Percentiles rank a stretch among this genome's conserved stretches.
These are phyloP conservation scores for Crax fasciolata DNA, from an alignment of 2,797 vertebrate species.

Conservation along the genomic window DNA sequence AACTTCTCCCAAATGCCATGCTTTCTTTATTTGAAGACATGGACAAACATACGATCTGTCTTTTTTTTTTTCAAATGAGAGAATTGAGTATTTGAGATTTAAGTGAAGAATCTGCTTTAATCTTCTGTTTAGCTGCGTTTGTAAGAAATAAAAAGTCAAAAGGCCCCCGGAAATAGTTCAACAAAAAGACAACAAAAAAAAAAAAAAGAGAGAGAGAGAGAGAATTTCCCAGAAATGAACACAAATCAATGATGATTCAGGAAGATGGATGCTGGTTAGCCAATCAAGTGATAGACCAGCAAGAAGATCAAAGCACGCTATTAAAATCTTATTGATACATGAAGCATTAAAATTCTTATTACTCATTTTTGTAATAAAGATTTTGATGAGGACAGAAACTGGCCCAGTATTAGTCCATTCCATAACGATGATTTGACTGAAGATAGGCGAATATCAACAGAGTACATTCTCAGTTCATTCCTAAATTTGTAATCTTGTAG, in stretches of 20 bases:
- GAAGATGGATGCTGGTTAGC: slow-evolving; percentile 40
- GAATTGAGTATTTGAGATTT: not conserved
- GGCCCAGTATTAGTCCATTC: slow-evolving; percentile 55
- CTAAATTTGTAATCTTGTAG: slow-evolving; percentile 78
- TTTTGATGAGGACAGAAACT: slow-evolving; percentile 65
- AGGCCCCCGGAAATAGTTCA: not conserved
- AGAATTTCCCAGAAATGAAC: slow-evolving; percentile 59
- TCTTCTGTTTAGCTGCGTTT: not conserved
- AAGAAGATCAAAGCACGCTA: slow-evolving; percentile 47
- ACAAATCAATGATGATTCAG: slow-evolving; percentile 32
- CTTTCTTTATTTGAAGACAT: not conserved
- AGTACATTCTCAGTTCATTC: slow-evolving; percentile 63
- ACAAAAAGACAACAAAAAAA: not conserved
- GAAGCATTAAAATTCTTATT: slow-evolving; percentile 58
- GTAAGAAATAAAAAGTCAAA: not conserved
- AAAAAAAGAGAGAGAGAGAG: not conserved
- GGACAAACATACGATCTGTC: not conserved
- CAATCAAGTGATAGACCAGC: slow-evolving; percentile 38
- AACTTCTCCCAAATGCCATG: not conserved
- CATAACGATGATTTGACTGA: slow-evolving; percentile 72
- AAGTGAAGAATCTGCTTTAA: not conserved
- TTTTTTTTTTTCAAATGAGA: not conserved
- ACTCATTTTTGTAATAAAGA: slow-evolving; percentile 25
- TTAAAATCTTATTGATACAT: slow-evolving; percentile 71
- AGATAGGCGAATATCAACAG: slow-evolving; percentile 68